These are phyloP conservation scores for Pelecanus crispus DNA, from an alignment of 2,113 vertebrate species.

Conservation along the genomic window DNA sequence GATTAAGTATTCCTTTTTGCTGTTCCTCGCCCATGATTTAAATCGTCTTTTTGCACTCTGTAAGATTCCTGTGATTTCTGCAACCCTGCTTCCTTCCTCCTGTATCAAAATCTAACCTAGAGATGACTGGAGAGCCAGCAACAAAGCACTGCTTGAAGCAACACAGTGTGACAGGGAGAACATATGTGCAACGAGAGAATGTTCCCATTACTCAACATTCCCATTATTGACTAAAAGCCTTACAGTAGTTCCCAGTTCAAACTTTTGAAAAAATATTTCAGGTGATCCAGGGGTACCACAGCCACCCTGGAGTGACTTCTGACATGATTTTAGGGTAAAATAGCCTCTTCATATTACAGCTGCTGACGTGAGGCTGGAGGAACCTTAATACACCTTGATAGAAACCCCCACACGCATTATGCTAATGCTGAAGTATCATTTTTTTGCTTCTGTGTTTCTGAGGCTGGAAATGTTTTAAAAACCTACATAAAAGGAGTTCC, in stretches of 20 bases:
- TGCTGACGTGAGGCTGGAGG: background rate
- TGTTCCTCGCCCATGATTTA: background rate
- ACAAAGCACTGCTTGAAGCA: background rate
- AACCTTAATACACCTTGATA: background rate
- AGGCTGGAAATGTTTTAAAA: background rate
- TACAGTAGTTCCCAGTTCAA: background rate
- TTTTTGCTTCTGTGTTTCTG: background rate
- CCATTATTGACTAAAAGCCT: background rate
- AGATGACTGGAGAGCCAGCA: background rate
- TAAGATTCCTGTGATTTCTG: background rate
- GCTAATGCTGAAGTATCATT: background rate
- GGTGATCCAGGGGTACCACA: background rate
- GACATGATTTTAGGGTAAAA: background rate
- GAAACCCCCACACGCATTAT: fast-evolving
- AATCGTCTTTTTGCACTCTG: background rate
- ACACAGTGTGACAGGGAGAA: background rate
- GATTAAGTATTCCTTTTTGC: background rate
- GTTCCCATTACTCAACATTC: background rate
- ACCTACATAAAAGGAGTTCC: background rate
- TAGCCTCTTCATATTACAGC: background rate
- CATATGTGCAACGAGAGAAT: background rate
- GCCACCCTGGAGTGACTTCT: background rate
- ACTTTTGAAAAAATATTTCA: background rate
- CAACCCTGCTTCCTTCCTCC: background rate
- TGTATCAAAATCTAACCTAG: background rate